Evolutionary conservation across 1,140 invertebrate genomes (phyloP).

Genomic region (Leptonema lineaticorne): DNA sequence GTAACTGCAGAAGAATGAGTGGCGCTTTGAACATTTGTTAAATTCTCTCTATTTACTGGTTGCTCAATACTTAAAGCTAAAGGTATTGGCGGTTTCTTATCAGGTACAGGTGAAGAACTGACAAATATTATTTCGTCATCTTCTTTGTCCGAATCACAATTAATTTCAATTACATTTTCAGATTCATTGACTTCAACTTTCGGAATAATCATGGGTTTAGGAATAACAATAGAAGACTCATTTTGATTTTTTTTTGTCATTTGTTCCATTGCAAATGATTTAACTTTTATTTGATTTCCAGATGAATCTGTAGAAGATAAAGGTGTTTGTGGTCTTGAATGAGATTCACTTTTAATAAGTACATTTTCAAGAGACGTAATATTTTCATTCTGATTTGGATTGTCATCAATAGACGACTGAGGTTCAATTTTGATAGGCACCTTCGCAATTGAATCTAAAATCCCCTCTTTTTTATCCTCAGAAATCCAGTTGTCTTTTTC

Average conservation of each 20-base stretch:
- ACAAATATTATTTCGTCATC: constrained; percentile 40
- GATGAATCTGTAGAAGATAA: neutral
- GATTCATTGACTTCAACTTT: constrained; percentile 34
- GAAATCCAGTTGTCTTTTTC: neutral
- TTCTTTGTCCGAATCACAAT: constrained; percentile 35
- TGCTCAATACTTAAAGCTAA: neutral
- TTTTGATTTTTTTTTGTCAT: constrained; percentile 10
- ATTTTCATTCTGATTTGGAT: neutral
- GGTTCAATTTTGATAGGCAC: constrained; percentile 34
- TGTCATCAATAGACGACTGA: neutral
- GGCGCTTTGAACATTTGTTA: neutral
- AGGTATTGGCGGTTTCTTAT: constrained; percentile 33
- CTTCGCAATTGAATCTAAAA: constrained; percentile 23
- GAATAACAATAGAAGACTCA: constrained; percentile 8
- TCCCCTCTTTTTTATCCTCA: neutral
- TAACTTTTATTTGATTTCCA: constrained; percentile 20
- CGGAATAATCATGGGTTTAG: constrained; percentile 39
- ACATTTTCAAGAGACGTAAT: neutral
- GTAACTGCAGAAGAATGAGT: neutral
- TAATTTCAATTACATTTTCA: constrained; percentile 34
- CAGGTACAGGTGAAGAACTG: constrained; percentile 16
- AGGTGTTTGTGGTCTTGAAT: constrained; percentile 7
- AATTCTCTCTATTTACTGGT: constrained; percentile 20
- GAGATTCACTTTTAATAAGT: constrained; percentile 28
- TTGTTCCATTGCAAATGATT: constrained; percentile 21